Evolutionary conservation across 2,113 vertebrate species (phyloP), one percentile per base, ranked within the genome.

Genomic region (Paedocypris sp.): DNA sequence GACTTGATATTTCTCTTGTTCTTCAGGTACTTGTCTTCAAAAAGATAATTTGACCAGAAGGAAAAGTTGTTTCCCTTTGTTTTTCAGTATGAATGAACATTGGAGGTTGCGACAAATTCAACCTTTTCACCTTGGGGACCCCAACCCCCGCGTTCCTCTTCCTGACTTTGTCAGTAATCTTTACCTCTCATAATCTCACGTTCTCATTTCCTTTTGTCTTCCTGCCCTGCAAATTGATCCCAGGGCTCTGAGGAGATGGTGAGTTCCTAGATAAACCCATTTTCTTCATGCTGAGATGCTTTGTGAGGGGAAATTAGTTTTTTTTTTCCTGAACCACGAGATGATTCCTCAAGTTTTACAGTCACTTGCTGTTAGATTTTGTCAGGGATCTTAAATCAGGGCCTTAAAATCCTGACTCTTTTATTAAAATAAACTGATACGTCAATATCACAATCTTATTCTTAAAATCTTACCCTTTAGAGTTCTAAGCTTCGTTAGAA

Each of bases 221-320:
- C 29, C 18, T 33, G 53, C 16, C 26, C 51, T 62, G 64, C 48
- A 67, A 52, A 63, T 53, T 46, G 59, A 71, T 71, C 59, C 68
- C 29, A 46, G 66, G 68, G 52, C 64, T 59, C 53, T 33, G 39
- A 48, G 54, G 42, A 39, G 59, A 42, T 66, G 32, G 25, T 3
- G 32, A 54, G 50, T 67, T 47, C 45, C 38, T 26, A 13, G 58
- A 61, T 45, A 61, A 36, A 23, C 25, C 19, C 25, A 23, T 67
- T 35, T 54, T 56, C 32, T 26, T 54, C 42, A 47, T 25, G 61
- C 46, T 13, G 23, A 53, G 29, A 10, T 29, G 18, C 23, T 33
- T 48, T 50, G 41, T 41, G 23, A 9, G 46, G 52, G 65, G 65
- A 67, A 67, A 61, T 61, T 60, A 41, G 31, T 16, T 57, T 60